These are phyloP conservation scores for Hesperophylax magnus DNA, from an alignment of 1,140 invertebrate species.

Conservation along the genomic window DNA sequence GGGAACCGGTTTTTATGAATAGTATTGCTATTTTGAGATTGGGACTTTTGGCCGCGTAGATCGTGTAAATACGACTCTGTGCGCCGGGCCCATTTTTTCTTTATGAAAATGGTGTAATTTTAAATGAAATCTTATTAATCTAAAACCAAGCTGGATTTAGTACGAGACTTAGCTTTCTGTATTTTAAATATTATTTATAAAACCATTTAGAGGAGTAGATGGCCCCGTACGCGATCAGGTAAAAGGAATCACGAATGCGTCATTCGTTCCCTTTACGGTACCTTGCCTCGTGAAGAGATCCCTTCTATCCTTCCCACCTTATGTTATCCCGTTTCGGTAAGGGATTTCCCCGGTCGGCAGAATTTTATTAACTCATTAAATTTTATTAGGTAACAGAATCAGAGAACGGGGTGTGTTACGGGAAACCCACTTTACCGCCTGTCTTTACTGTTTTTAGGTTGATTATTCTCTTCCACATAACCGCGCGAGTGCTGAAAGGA, in stretches of 20 bases:
- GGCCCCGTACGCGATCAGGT: background rate
- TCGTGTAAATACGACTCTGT: too few relatives aligned
- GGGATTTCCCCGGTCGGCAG: conserved; percentile 21
- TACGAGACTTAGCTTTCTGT: too few relatives aligned
- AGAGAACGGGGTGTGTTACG: conserved; percentile 22
- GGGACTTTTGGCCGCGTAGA: too few relatives aligned
- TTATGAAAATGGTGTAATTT: too few relatives aligned
- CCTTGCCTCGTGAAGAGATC: background rate
- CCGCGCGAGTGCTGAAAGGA: background rate
- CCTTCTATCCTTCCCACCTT: background rate
- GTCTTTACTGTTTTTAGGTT: conserved; percentile 21
- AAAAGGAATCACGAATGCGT: background rate
- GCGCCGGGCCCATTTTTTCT: too few relatives aligned
- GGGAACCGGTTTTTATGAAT: too few relatives aligned
- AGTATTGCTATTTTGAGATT: too few relatives aligned
- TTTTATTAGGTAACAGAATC: conserved; percentile 40
- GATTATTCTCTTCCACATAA: background rate
- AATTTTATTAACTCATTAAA: conserved; percentile 50
- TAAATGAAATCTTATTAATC: too few relatives aligned
- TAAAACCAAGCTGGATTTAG: too few relatives aligned
- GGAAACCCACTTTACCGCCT: conserved; percentile 28
- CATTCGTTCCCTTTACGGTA: conserved; percentile 3
- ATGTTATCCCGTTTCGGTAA: conserved; percentile 3
- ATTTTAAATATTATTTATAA: too few relatives aligned
- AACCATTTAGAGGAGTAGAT: too few relatives aligned